These are phyloP conservation scores for Drosophila trapezifrons DNA, from an alignment of 1,140 invertebrate genomes.

Conservation along the genomic window DNA sequence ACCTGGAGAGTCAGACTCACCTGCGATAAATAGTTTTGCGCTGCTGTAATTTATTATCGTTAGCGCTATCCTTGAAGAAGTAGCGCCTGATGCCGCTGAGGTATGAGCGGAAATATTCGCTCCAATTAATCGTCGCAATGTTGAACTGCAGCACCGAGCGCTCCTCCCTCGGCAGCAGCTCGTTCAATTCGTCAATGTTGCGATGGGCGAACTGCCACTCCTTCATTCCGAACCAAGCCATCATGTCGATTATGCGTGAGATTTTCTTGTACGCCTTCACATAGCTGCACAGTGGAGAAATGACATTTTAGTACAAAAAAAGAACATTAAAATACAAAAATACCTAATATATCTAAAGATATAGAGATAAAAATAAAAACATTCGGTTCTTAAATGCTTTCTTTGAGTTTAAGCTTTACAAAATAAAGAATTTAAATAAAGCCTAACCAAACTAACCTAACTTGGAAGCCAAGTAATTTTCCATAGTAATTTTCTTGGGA, in stretches of 20 bases:
- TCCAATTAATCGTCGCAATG: slow-evolving; percentile 86
- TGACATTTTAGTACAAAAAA: not conserved
- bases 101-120: slow-evolving; percentile 86
- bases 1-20: slow-evolving; percentile 62
- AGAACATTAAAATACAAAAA: not conserved
- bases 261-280: slow-evolving; percentile 80
- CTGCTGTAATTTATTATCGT: slow-evolving; percentile 81
- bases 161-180: slow-evolving; percentile 59
- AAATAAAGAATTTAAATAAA: not conserved
- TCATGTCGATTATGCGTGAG: slow-evolving; percentile 82
- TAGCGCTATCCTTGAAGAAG: slow-evolving; percentile 85
- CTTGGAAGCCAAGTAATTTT: no score
- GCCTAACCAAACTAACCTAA: no score
- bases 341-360: not conserved
- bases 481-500: no score
- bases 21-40: slow-evolving; percentile 84
- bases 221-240: slow-evolving; percentile 84
- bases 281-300: slow-evolving; percentile 44
- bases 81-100: slow-evolving; percentile 86
- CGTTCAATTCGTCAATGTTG: slow-evolving; percentile 83
- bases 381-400: not conserved
- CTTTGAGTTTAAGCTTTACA: not conserved
- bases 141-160: slow-evolving; percentile 83
- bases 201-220: slow-evolving; percentile 82
- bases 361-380: not conserved